These are phyloP conservation scores for Cremastinae sp. DNA, from an alignment of 2,888 invertebrate species.

Conservation along the genomic window DNA sequence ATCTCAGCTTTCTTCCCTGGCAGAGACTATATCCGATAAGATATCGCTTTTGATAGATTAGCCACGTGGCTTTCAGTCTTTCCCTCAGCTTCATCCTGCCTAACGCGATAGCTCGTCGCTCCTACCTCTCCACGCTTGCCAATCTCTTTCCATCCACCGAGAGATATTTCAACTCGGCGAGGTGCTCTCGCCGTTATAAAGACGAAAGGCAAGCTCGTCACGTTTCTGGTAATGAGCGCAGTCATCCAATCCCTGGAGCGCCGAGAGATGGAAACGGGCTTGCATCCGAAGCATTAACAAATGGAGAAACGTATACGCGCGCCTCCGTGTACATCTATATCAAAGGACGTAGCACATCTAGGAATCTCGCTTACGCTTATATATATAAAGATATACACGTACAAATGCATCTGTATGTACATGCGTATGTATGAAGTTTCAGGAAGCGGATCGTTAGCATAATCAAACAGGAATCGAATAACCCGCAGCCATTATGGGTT, in stretches of 20 bases:
- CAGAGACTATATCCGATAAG: slow-evolving; percentile 34
- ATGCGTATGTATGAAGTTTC: not conserved
- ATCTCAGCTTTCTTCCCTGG: slow-evolving; percentile 5
- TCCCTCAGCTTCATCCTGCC: slow-evolving; percentile 34
- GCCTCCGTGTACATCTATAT: not conserved
- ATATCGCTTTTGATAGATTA: slow-evolving; percentile 58
- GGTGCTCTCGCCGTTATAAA: slow-evolving; percentile 9
- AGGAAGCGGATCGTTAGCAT: slow-evolving; percentile 57
- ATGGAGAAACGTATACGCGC: slow-evolving; percentile 4
- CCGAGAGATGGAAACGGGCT: slow-evolving; percentile 24
- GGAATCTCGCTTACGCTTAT: slow-evolving; percentile 34
- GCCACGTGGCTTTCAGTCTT: slow-evolving; percentile 49
- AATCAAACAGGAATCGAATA: slow-evolving; percentile 58
- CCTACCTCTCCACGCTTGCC: not conserved
- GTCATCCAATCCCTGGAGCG: slow-evolving; percentile 43
- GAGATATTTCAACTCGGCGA: slow-evolving; percentile 14
- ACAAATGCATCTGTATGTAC: too few species aligned
- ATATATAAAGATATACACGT: too few species aligned
- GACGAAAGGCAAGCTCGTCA: slow-evolving; percentile 52
- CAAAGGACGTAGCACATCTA: slow-evolving; percentile 7
- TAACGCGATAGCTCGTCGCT: slow-evolving; percentile 42
- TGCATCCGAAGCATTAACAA: slow-evolving; percentile 32
- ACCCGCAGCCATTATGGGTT: slow-evolving; percentile 46
- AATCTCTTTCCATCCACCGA: not conserved
- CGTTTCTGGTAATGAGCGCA: slow-evolving; percentile 56